phyloP scores from a whole-genome alignment of 2,888 invertebrate genomes.

The Sicus ferrugineus region DNA sequence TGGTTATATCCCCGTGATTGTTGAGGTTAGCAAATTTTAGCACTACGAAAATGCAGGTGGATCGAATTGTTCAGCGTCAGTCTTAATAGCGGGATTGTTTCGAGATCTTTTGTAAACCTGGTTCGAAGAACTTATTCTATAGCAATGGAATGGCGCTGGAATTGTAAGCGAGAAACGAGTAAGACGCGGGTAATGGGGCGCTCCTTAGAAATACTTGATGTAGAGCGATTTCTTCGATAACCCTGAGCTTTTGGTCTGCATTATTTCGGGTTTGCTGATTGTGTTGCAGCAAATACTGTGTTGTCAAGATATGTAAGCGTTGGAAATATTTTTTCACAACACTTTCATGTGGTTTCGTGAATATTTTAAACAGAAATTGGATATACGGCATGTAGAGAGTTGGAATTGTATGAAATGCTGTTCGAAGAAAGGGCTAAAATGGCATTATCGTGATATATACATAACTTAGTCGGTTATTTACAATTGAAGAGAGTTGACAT shows the following conservation, averaged over 20 bases:
- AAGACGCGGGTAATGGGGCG: background rate
- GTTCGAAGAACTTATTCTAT: conserved; percentile 9
- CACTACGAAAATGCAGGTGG: conserved; percentile 12
- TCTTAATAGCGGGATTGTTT: conserved; percentile 32
- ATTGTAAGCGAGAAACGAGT: background rate
- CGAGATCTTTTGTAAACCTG: background rate
- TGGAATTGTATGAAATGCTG: too few relatives aligned
- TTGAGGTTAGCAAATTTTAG: background rate
- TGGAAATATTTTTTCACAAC: too few relatives aligned
- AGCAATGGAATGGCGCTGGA: conserved; percentile 5
- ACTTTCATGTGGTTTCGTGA: too few relatives aligned
- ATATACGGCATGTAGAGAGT: too few relatives aligned
- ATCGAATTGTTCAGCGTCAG: conserved; percentile 20
- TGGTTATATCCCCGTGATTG: background rate
- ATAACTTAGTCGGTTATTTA: too few relatives aligned
- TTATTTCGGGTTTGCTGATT: too few relatives aligned
- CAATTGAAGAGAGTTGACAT: too few relatives aligned
- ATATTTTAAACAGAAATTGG: too few relatives aligned
- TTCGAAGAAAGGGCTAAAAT: too few relatives aligned
- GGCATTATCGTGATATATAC: too few relatives aligned
- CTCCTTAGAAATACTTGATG: background rate
- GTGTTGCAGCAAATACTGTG: too few relatives aligned
- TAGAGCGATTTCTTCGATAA: conserved; percentile 44
- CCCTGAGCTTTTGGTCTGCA: conserved; percentile 60
- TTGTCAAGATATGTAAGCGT: too few relatives aligned